These are phyloP conservation scores for Baronia brevicornis DNA, from an alignment of 2,888 invertebrate species.

Conservation along the genomic window DNA sequence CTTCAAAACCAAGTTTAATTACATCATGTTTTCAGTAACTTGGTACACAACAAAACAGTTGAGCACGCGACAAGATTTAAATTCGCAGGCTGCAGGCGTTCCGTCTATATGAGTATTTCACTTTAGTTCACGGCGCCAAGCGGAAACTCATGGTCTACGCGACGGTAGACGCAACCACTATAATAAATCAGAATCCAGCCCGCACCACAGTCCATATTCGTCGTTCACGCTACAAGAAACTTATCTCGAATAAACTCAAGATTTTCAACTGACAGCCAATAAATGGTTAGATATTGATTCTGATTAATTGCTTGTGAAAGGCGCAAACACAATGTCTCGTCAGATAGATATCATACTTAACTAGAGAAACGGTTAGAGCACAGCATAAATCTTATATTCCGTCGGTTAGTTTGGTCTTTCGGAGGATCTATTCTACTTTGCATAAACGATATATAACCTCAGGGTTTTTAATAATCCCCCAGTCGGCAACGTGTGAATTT, in stretches of 20 bases:
- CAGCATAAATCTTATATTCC: no score
- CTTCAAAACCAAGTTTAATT: no score
- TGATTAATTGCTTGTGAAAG: slow-evolving; percentile 17
- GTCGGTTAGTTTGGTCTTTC: no score
- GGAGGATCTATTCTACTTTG: no score
- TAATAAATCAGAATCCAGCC: slow-evolving; percentile 21
- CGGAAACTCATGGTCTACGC: slow-evolving; percentile 22
- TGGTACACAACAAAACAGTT: no score
- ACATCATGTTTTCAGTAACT: no score
- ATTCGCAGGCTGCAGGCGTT: slow-evolving; percentile 34
- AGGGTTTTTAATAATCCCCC: slow-evolving; percentile 8
- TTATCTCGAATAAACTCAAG: slow-evolving; percentile 19
- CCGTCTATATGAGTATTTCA: slow-evolving; percentile 62
- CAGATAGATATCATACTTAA: slow-evolving; percentile 9
- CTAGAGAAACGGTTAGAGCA: no score
- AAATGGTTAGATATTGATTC: slow-evolving; percentile 17
- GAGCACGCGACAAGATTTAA: slow-evolving; percentile 70
- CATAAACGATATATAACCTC: no score
- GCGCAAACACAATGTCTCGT: slow-evolving; percentile 6
- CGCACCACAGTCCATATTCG: slow-evolving; percentile 17
- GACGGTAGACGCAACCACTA: slow-evolving; percentile 11
- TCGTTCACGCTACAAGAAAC: slow-evolving; percentile 17
- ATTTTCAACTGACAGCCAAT: slow-evolving; percentile 21
- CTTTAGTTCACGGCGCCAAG: slow-evolving; percentile 43
- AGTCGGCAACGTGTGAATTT: slow-evolving; percentile 8